Conservation (phyloP, 2,888 invertebrate species). For the Chrysodeixis includens region DNA sequence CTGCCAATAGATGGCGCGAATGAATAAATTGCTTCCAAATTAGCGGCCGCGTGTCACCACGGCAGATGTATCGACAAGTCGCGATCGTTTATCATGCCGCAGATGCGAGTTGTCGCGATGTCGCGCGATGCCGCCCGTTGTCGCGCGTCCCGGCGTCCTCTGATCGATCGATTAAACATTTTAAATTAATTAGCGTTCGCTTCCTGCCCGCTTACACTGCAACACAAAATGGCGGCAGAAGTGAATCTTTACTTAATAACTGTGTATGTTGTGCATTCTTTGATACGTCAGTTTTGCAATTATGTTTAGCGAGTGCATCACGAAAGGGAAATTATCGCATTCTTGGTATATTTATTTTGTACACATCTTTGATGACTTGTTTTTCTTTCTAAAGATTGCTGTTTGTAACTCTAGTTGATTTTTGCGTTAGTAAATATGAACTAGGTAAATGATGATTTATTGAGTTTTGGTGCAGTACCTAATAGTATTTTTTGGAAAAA, state of each 20-base stretch:
- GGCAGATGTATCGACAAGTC: constrained; percentile 33
- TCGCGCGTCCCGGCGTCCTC: constrained; percentile 11
- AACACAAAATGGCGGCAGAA: constrained; percentile 6
- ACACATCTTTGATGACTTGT: background rate
- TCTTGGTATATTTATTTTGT: background rate
- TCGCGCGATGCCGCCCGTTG: background rate
- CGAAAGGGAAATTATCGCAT: constrained; percentile 3
- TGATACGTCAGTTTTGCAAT: background rate
- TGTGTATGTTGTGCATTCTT: background rate
- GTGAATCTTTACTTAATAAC: background rate
- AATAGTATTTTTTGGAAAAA: too few relatives aligned
- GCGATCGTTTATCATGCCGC: constrained; percentile 49
- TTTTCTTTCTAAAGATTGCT: too few relatives aligned
- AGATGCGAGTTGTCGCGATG: constrained; percentile 48
- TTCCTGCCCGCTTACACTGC: constrained; percentile 7
- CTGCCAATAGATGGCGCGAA: constrained; percentile 39
- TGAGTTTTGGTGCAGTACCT: too few relatives aligned
- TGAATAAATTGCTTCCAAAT: constrained; percentile 27
- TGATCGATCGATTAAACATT: constrained; percentile 44
- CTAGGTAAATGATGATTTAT: too few relatives aligned
- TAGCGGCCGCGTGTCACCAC: constrained; percentile 19
- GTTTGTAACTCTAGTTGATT: too few relatives aligned
- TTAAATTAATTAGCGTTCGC: constrained; percentile 46
- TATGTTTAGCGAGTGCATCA: background rate
- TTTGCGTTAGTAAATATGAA: too few relatives aligned